A percentile compares a stretch with the other conserved stretches of the same genome.
Conservation (phyloP, 2,113 vertebrate species). For the Galeopterus variegatus region DNA sequence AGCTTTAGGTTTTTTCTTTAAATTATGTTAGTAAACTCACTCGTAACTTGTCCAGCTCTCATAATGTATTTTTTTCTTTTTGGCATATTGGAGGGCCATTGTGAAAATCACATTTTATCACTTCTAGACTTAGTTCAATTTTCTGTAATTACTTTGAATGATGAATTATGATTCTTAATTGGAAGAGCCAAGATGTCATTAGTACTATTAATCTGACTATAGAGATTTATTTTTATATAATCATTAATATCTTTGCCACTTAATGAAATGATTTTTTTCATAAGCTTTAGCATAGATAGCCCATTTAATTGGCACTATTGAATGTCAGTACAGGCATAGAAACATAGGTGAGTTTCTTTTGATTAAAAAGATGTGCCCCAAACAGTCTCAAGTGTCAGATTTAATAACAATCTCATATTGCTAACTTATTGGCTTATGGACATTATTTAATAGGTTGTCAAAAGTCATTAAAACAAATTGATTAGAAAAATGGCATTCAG, state of each 20-base stretch:
- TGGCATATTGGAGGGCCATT: not conserved
- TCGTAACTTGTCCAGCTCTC: not conserved
- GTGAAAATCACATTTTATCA: slow-evolving; percentile 8
- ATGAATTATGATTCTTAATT: slow-evolving; percentile 29
- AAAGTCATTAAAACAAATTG: slow-evolving; percentile 67
- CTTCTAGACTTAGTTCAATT: not conserved
- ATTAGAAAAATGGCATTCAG: slow-evolving; percentile 62
- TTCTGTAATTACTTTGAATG: not conserved
- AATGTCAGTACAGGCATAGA: slow-evolving; percentile 38
- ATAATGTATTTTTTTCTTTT: not conserved
- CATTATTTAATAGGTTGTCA: slow-evolving; percentile 81
- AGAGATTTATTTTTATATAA: not conserved
- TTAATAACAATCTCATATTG: slow-evolving; percentile 71
- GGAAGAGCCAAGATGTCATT: not conserved
- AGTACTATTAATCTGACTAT: not conserved
- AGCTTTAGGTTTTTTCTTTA: not conserved
- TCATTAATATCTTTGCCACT: slow-evolving; percentile 2
- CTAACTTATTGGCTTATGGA: slow-evolving; percentile 67
- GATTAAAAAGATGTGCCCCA: slow-evolving; percentile 54
- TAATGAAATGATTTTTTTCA: not conserved
- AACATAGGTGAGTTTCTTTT: slow-evolving; percentile 32
- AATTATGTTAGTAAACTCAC: not conserved
- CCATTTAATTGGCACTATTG: slow-evolving; percentile 56
- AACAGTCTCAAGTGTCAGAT: slow-evolving; percentile 58
- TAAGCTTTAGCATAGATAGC: not conserved